These are phyloP conservation scores for Mimas tiliae DNA, from an alignment of 2,888 invertebrate genomes.

Conservation along the genomic window DNA sequence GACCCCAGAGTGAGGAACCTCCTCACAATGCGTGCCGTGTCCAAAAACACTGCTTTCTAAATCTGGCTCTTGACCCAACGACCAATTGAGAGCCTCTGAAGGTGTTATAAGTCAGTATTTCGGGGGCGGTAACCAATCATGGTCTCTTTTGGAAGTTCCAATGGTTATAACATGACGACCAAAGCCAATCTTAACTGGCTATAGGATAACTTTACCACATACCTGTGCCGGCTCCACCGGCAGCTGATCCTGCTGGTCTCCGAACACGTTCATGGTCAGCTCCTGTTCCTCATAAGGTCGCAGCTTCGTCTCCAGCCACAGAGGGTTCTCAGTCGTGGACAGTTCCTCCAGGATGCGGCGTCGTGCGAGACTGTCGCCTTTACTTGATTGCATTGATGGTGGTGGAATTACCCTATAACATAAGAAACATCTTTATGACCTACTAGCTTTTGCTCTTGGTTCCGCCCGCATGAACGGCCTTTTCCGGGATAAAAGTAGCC, in stretches of 20 bases:
- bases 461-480: too few species aligned
- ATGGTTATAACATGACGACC: too few species aligned
- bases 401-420: slow-evolving; percentile 89
- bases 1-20: too few species aligned
- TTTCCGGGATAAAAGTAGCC: too few species aligned
- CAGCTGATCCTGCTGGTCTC: slow-evolving; percentile 75
- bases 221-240: slow-evolving; percentile 58
- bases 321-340: slow-evolving; percentile 95
- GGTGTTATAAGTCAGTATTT: too few species aligned
- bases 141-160: too few species aligned
- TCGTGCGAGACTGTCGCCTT: slow-evolving; percentile 92
- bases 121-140: too few species aligned
- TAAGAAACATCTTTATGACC: not conserved
- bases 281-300: slow-evolving; percentile 96
- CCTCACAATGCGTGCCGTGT: too few species aligned
- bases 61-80: too few species aligned
- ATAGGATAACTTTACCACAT: not conserved
- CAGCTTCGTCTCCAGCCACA: slow-evolving; percentile 96
- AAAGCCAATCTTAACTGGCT: not conserved
- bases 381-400: slow-evolving; percentile 91
- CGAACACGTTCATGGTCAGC: slow-evolving; percentile 96
- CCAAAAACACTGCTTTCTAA: too few species aligned
- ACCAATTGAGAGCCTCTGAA: too few species aligned
- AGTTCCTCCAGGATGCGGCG: slow-evolving; percentile 93
- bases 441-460: too few species aligned